phyloP scores from a whole-genome alignment of 2,888 invertebrate species.

The Lasioglossum villosulum region DNA sequence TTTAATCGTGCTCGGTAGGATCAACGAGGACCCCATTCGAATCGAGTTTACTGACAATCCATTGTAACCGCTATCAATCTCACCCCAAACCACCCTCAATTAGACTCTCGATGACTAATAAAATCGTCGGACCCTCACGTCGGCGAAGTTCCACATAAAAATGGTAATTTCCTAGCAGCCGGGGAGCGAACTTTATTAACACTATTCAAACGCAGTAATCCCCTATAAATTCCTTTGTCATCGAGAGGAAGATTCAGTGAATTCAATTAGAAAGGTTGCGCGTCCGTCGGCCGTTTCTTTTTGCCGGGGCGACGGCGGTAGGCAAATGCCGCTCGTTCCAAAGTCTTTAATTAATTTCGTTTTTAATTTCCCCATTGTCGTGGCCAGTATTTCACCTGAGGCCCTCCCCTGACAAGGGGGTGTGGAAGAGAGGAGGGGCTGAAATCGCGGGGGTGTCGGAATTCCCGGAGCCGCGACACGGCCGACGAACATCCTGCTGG shows the following conservation, averaged over 20 bases:
- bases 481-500: constrained; percentile 43
- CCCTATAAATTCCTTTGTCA: constrained; percentile 9
- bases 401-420: background rate
- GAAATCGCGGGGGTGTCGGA: constrained; percentile 1
- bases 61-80: background rate
- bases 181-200: background rate
- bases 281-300: constrained; percentile 14
- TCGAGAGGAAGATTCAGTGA: constrained; percentile 20
- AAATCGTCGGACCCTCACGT: background rate
- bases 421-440: background rate
- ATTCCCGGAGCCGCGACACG: constrained; percentile 37
- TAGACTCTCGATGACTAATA: background rate
- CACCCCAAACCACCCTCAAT: background rate
- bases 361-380: constrained; percentile 66
- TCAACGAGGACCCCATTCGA: background rate
- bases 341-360: constrained; percentile 68
- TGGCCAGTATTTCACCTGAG: constrained; percentile 62
- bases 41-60: background rate
- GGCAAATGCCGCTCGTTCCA: constrained; percentile 39
- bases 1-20: background rate
- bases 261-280: constrained; percentile 18
- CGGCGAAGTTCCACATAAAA: background rate
- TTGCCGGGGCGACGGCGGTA: background rate
- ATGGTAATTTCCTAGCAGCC: background rate
- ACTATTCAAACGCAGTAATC: constrained; percentile 3